Base-by-base conservation (phyloP, 2,797 vertebrate species). In the Clamator glandarius region DNA sequence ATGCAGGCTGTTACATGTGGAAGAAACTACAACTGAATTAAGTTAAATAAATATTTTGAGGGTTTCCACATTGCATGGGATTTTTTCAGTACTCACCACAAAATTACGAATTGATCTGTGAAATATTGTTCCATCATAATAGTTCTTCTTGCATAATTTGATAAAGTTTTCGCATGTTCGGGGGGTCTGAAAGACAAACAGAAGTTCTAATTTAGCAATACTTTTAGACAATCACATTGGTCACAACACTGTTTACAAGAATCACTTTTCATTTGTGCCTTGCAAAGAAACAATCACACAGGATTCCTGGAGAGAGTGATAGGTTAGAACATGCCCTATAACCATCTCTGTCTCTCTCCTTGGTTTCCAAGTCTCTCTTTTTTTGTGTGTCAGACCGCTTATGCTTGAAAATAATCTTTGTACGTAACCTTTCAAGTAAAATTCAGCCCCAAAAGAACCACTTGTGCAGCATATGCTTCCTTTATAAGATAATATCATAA, bases 41-140 rank as follows among this genome's bases (percentile, higher is more conserved):
- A 83, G 11, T 36, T 31, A 62, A 67, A 64, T 29, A 42, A 5
- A 12, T 26, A 46, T 29, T 86, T n/a, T 16, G 29, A 87, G 33
- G 64, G 29, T 6, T 50, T 46, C 15, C 8, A 46, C 15, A 58
- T 59, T 44, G 59, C 9, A 35, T 9, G 23, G 35, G 26, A 74
- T 39, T 26, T 42, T 28, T 51, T 72, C 17, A 29, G 20, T 29
- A 93, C 98, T 98, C 93, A 99, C 99, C 98, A 99, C 99, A 64
- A 99, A 99, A 91, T 99, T 99, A 62, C 99, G 96, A 94, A 99
- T 99, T 77, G 99, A 99, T 80, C 99, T 98, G 97, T 99, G 99
- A 96, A 99, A 99, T 94, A 98, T 17, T 0, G 99, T 99, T 54
- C 98, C 98, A 1, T 99, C 98, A 0, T 99, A 99, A 87, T 99